Base-by-base conservation (phyloP, 2,797 vertebrate species). In the Petrocephalus schoutedeni region DNA sequence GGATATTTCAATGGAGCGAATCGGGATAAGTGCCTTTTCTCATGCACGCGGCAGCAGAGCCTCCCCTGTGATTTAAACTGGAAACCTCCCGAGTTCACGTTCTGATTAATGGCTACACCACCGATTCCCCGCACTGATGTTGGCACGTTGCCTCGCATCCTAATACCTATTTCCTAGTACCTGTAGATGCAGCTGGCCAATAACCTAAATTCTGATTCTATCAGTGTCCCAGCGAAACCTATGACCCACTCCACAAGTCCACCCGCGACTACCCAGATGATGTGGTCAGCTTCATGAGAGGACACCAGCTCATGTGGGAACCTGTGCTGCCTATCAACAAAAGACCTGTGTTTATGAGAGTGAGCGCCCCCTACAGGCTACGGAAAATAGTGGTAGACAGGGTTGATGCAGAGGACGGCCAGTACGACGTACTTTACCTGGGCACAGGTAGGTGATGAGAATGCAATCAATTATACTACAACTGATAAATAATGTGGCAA, bases 231-330 rank as follows among this genome's bases (percentile, higher is more conserved):
- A 97, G 97, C 0, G 96, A 96, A 94, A 98, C 97, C 0, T 97
- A 97, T 1, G 96, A 97, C 89, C 94, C 95, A 0, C 94, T 95
- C 9, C 93, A 97, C 91, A 96, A 94, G 88, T 97, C 97, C 89
- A 97, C 97, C 56, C 95, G 95, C 87, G 97, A 97, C 91, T 97
- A 97, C 71, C 95, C 97, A 0, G 97, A 97, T 0, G 96, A 97
- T 41, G 92, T 97, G 90, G 96, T 97, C 91, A 96, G 95, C 94
- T 97, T 97, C 93, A 95, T 97, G 95, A 93, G 97, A 87, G 87
- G 92, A 89, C 97, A 97, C 90, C 97, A 97, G 93, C 95, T 97
- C 90, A 97, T 97, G 97, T 97, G 97, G 97, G 96, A 97, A 84
- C 93, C 96, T 0, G 92, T 97, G 71, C 91, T 95, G 54, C 96